Evolutionary conservation across 2,888 invertebrate species (phyloP).

Genomic region (Biston betularia): DNA sequence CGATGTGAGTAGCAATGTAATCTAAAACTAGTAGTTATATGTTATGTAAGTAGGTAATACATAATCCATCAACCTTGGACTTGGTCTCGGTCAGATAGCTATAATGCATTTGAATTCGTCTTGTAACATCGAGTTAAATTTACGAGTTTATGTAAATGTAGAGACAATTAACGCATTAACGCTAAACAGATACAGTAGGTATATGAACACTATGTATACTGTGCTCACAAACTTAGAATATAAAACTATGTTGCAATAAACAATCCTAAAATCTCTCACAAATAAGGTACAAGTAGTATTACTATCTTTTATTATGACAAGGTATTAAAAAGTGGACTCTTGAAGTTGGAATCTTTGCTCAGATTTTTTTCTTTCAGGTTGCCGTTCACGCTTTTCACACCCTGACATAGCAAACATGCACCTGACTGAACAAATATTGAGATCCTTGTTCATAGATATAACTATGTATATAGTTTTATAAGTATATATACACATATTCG

Average conservation of each 20-base stretch:
- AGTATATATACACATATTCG: not conserved
- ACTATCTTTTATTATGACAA: constrained; percentile 4
- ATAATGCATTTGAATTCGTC: constrained; percentile 9
- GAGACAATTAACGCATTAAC: constrained; percentile 33
- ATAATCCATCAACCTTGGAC: constrained; percentile 17
- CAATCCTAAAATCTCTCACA: not conserved
- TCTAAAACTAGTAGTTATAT: constrained; percentile 1
- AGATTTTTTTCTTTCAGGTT: not conserved
- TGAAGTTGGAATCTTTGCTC: not conserved
- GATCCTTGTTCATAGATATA: constrained; percentile 15
- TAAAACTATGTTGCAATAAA: constrained; percentile 1
- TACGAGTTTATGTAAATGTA: constrained; percentile 32
- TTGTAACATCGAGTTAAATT: constrained; percentile 5
- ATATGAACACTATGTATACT: not conserved
- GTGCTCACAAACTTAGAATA: not conserved
- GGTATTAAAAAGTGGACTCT: not conserved
- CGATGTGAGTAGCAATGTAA: not conserved
- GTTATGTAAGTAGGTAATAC: constrained; percentile 2
- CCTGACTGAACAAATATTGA: constrained; percentile 11
- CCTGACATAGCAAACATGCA: constrained; percentile 20
- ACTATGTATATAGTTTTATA: not conserved
- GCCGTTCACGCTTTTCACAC: constrained; percentile 10
- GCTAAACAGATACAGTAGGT: constrained; percentile 26
- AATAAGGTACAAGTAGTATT: not conserved
- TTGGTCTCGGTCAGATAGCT: constrained; percentile 11